These are phyloP conservation scores for Drosophila stalkeri DNA, from an alignment of 2,888 invertebrate species.

Conservation along the genomic window DNA sequence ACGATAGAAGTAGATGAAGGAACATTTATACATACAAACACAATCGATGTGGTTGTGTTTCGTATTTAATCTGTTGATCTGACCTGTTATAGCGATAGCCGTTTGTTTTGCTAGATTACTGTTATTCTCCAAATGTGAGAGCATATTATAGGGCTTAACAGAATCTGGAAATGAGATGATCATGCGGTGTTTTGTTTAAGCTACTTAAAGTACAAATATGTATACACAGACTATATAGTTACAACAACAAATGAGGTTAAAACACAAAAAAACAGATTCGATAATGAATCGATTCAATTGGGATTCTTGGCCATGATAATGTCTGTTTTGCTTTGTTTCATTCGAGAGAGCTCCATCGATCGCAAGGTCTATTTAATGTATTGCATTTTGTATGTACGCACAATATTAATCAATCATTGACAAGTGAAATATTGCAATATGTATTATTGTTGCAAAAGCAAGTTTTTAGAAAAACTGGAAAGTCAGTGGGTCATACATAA, in stretches of 20 bases:
- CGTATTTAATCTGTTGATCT: conserved; percentile 66
- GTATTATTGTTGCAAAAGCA: background rate
- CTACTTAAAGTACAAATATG: conserved; percentile 40
- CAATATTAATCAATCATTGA: background rate
- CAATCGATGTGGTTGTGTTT: conserved; percentile 23
- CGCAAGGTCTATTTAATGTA: background rate
- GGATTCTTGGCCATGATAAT: background rate
- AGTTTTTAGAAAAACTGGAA: background rate
- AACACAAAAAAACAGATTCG: conserved; percentile 2
- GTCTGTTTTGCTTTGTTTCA: background rate
- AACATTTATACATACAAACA: conserved; percentile 60
- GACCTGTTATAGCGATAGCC: conserved; percentile 85
- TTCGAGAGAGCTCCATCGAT: background rate
- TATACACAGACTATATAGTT: conserved; percentile 36
- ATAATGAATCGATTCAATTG: background rate
- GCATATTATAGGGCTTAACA: conserved; percentile 85
- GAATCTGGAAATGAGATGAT: conserved; percentile 84
- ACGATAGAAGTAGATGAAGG: conserved; percentile 56
- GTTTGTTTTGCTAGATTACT: conserved; percentile 84
- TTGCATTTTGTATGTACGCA: background rate
- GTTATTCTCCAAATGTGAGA: conserved; percentile 85
- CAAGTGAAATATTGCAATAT: background rate
- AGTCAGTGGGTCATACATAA: background rate
- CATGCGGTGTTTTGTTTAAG: conserved; percentile 62
- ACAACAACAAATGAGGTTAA: conserved; percentile 37